A percentile compares a stretch with the other conserved stretches of the same genome.
Evolutionary conservation across 2,888 invertebrate species (phyloP).

Genomic region (Selenia dentaria): DNA sequence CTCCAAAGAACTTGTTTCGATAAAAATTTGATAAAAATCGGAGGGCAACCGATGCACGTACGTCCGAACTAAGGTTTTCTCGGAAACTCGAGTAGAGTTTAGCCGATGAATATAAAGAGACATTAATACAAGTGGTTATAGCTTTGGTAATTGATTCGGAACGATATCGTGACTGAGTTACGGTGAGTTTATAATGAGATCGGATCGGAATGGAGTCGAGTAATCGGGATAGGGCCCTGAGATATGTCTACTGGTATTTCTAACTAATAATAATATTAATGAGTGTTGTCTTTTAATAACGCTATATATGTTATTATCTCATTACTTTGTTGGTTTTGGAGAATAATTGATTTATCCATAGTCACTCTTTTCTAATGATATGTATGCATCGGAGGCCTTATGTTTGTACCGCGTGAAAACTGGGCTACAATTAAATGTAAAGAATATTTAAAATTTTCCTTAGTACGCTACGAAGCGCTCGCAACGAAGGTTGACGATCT

Average conservation of each 20-base stretch:
- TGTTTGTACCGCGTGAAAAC: too few species aligned
- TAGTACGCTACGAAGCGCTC: too few species aligned
- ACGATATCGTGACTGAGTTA: slow-evolving; percentile 27
- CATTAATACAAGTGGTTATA: slow-evolving; percentile 31
- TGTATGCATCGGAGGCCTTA: too few species aligned
- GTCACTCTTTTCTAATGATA: too few species aligned
- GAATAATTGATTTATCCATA: too few species aligned
- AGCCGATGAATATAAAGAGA: slow-evolving; percentile 29
- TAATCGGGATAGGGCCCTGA: slow-evolving; percentile 8
- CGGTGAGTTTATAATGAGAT: slow-evolving; percentile 21
- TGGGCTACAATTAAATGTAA: too few species aligned
- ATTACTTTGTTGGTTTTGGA: too few species aligned
- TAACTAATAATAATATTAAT: neutral
- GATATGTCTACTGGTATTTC: slow-evolving; percentile 15
- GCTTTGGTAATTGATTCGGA: slow-evolving; percentile 28
- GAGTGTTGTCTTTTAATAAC: too few species aligned
- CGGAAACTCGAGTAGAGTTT: slow-evolving; percentile 22
- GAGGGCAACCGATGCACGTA: slow-evolving; percentile 54
- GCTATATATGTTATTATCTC: too few species aligned
- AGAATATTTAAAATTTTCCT: too few species aligned
- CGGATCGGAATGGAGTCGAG: slow-evolving; percentile 21
- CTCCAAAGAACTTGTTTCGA: slow-evolving; percentile 44
- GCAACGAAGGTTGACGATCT: too few species aligned
- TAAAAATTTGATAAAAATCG: slow-evolving; percentile 53
- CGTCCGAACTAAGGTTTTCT: slow-evolving; percentile 23